Evolutionary conservation across 2,888 invertebrate species (phyloP).

Genomic region (Eupithecia inturbata): DNA sequence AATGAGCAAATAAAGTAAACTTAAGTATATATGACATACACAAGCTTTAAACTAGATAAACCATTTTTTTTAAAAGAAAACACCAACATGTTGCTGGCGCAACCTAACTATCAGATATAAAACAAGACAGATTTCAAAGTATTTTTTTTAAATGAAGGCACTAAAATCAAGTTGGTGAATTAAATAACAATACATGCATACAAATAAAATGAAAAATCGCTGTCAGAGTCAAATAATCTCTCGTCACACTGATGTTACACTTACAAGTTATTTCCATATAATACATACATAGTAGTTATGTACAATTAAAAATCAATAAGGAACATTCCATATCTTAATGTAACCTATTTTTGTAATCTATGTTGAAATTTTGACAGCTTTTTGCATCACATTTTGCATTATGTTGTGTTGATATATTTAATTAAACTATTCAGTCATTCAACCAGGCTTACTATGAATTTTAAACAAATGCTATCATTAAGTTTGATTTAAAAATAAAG

Average conservation of each 20-base stretch:
- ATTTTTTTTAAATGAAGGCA: conserved; percentile 70
- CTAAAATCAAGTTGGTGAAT: conserved; percentile 75
- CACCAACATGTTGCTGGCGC: conserved; percentile 31
- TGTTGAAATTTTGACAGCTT: background rate
- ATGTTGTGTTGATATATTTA: background rate
- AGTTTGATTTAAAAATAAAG: background rate
- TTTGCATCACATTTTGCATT: background rate
- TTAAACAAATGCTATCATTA: background rate
- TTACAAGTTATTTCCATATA: conserved; percentile 76
- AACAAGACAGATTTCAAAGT: conserved; percentile 61
- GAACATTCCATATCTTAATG: conserved; percentile 24
- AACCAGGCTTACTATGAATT: background rate
- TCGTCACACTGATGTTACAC: conserved; percentile 81
- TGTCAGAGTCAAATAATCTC: conserved; percentile 70
- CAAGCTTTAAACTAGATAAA: conserved; percentile 56
- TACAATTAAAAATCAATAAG: conserved; percentile 64
- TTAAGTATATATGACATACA: conserved; percentile 67
- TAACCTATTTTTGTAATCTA: background rate
- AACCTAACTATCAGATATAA: conserved; percentile 59
- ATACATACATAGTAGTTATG: conserved; percentile 63
- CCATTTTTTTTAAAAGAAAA: conserved; percentile 10
- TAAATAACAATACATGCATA: conserved; percentile 61
- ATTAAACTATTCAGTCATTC: background rate
- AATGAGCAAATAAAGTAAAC: conserved; percentile 58
- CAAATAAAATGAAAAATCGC: conserved; percentile 53